A percentile compares a stretch with the other conserved stretches of the same genome.
phyloP scores from a whole-genome alignment of 2,797 vertebrate genomes.

The Limosa lapponica region DNA sequence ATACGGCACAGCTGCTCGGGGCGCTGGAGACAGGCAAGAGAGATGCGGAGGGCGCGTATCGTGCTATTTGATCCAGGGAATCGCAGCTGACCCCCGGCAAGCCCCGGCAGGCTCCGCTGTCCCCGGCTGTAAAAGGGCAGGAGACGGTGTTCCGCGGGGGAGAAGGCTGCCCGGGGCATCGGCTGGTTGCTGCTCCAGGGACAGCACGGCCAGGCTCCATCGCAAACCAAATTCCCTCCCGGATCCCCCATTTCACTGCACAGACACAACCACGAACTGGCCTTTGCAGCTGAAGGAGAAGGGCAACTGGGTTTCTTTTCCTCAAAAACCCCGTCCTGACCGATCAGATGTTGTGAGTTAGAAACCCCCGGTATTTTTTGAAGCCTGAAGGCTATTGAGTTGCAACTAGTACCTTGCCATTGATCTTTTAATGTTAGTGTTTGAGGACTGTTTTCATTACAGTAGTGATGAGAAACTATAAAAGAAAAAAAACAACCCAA shows the following conservation, averaged over 20 bases:
- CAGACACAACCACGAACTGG: not conserved
- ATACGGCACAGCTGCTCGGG: not conserved
- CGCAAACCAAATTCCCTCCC: not conserved
- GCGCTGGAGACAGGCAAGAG: not conserved
- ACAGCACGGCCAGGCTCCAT: not conserved
- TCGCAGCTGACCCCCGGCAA: not conserved
- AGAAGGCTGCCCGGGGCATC: accelerated
- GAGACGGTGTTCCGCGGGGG: not conserved
- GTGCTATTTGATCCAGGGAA: not conserved
- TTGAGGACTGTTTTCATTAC: not conserved
- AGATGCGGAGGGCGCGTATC: accelerated
- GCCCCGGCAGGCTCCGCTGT: not conserved
- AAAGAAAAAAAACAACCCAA: not conserved
- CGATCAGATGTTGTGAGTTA: accelerated
- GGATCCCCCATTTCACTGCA: not conserved
- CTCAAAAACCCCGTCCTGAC: not conserved
- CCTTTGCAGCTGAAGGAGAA: not conserved
- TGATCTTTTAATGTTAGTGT: not conserved
- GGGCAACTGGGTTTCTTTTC: not conserved
- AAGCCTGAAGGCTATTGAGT: not conserved
- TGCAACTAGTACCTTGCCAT: not conserved
- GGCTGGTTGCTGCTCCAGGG: not conserved
- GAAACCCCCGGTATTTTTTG: not conserved
- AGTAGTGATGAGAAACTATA: not conserved
- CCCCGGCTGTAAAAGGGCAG: not conserved